Percentiles rank a stretch among this genome's conserved stretches.
Evolutionary conservation across 2,888 invertebrate species (phyloP).

Genomic region (Cerastis rubricosa): DNA sequence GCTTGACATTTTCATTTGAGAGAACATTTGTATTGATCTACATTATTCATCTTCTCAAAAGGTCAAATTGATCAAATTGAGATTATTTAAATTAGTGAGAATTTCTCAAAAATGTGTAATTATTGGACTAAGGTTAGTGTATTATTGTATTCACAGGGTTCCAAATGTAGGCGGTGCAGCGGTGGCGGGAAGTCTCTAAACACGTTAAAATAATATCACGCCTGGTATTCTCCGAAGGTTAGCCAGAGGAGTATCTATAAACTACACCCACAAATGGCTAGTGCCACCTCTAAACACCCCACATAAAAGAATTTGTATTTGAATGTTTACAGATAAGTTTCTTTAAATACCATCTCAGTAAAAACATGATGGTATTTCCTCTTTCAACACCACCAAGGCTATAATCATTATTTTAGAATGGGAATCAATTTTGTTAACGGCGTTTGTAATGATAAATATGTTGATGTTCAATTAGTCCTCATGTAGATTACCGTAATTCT

Average conservation of each 20-base stretch:
- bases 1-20: slow-evolving; percentile 45
- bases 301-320: not conserved
- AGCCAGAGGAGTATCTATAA: not conserved
- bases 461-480: slow-evolving; percentile 12
- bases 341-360: not conserved
- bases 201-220: not conserved
- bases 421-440: slow-evolving; percentile 10
- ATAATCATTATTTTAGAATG: not conserved
- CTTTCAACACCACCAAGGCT: not conserved
- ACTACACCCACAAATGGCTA: not conserved
- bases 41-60: slow-evolving; percentile 8
- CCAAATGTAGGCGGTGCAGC: not conserved
- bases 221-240: not conserved
- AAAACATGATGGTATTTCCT: not conserved
- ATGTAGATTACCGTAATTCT: slow-evolving; percentile 4
- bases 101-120: not conserved
- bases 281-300: not conserved
- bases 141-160: not conserved
- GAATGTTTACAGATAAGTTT: not conserved
- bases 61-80: not conserved
- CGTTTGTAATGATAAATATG: not conserved
- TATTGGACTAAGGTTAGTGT: not conserved
- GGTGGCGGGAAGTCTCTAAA: not conserved
- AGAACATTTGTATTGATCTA: slow-evolving; percentile 38
- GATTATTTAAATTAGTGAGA: not conserved